Conservation (phyloP, 2,797 vertebrate genomes). For the Mus caroli region DNA sequence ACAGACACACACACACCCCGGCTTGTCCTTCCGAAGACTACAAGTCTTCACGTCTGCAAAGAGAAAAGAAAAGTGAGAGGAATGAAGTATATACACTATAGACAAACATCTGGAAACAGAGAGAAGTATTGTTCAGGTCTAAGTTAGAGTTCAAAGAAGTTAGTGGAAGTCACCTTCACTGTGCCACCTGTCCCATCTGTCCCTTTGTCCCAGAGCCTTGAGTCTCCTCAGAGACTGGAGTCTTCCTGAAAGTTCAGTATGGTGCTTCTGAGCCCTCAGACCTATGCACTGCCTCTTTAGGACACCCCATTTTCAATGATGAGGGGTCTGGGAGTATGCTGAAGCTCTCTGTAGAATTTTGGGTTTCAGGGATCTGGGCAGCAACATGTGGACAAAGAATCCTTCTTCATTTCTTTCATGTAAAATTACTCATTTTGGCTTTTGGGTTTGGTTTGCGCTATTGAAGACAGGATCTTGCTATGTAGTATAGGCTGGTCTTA, state of each 20-base stretch:
- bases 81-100: neutral
- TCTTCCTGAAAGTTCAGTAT: neutral
- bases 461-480: neutral
- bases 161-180: accelerated
- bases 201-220: accelerated
- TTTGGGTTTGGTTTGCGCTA: no score
- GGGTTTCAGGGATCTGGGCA: no score
- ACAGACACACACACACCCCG: no score
- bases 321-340: neutral
- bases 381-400: neutral
- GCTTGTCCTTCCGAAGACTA: conserved; percentile 49
- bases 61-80: neutral
- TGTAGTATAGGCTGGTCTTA: neutral
- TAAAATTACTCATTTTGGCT: neutral
- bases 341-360: neutral
- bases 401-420: neutral
- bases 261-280: neutral
- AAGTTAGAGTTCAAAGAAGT: neutral
- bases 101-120: neutral
- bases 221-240: neutral
- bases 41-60: conserved; percentile 10
- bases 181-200: no score
- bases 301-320: accelerated
- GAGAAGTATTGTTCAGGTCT: neutral
- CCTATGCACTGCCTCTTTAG: neutral